These are phyloP conservation scores for Malaclemys terrapin DNA, from an alignment of 2,113 vertebrate species.

Conservation along the genomic window DNA sequence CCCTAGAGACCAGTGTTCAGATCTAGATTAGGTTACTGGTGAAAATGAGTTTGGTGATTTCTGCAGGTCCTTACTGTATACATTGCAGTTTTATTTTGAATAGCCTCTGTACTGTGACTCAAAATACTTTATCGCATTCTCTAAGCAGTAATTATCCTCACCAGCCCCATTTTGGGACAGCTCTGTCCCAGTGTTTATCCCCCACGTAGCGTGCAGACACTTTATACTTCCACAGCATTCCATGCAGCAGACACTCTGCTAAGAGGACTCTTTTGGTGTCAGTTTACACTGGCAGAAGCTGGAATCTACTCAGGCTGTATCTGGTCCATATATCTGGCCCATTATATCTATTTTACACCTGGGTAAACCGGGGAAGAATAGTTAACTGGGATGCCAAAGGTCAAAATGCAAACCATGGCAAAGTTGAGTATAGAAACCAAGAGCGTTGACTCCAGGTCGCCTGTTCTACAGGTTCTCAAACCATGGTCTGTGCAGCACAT, in stretches of 20 bases:
- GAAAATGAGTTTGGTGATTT: neutral
- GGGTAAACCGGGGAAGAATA: neutral
- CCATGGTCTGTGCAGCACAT: neutral
- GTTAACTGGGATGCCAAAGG: neutral
- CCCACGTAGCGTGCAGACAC: constrained; percentile 40
- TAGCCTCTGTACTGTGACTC: neutral
- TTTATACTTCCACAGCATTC: constrained; percentile 24
- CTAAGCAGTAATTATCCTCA: constrained; percentile 54
- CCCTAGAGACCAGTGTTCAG: neutral
- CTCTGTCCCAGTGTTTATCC: constrained; percentile 49
- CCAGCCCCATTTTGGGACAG: constrained; percentile 25
- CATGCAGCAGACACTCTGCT: neutral
- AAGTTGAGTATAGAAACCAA: neutral
- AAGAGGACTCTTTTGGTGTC: neutral
- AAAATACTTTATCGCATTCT: neutral
- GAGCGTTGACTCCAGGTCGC: neutral
- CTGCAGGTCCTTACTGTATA: neutral
- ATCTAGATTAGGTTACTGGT: neutral
- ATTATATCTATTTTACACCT: neutral
- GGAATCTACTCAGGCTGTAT: neutral
- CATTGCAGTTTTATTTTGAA: neutral
- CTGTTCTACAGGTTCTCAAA: neutral
- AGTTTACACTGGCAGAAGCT: neutral
- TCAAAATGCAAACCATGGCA: neutral
- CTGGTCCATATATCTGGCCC: neutral